Evolutionary conservation across 2,113 vertebrate genomes (phyloP).

Genomic region (Protomyctophum bolini): DNA sequence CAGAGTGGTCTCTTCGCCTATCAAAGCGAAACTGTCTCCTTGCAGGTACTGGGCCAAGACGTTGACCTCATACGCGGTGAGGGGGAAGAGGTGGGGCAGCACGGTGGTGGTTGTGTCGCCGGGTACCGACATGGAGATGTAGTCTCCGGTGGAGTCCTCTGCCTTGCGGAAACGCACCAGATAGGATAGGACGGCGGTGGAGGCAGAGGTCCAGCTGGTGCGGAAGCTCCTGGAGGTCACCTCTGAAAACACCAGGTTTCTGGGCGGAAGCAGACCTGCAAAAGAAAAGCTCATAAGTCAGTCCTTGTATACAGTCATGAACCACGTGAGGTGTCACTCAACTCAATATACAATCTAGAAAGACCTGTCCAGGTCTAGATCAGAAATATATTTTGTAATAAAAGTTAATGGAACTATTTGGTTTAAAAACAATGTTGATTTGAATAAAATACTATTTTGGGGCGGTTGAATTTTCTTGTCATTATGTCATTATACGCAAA

Average conservation of each 20-base stretch:
- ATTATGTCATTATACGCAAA: too few species aligned
- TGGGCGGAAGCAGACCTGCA: slow-evolving; percentile 87
- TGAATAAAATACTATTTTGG: too few species aligned
- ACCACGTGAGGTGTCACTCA: too few species aligned
- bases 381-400: too few species aligned
- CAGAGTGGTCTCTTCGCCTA: slow-evolving; percentile 90
- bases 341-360: too few species aligned
- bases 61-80: slow-evolving; percentile 90
- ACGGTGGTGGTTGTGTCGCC: slow-evolving; percentile 79
- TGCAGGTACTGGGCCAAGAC: slow-evolving; percentile 92
- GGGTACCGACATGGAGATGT: slow-evolving; percentile 85
- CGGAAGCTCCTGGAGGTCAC: slow-evolving; percentile 94
- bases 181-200: slow-evolving; percentile 83
- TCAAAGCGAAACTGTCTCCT: slow-evolving; percentile 88
- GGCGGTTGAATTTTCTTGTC: too few species aligned
- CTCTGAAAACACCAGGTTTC: slow-evolving; percentile 87
- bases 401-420: too few species aligned
- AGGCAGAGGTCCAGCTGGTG: slow-evolving; percentile 84
- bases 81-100: slow-evolving; percentile 85
- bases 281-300: slow-evolving; percentile 17
- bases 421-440: too few species aligned
- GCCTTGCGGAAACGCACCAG: slow-evolving; percentile 89
- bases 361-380: too few species aligned
- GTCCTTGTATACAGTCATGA: background rate
- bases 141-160: slow-evolving; percentile 79